Percentiles rank a stretch among this genome's conserved stretches.
phyloP scores from a whole-genome alignment of 2,113 vertebrate species.

The Tinamus guttatus region DNA sequence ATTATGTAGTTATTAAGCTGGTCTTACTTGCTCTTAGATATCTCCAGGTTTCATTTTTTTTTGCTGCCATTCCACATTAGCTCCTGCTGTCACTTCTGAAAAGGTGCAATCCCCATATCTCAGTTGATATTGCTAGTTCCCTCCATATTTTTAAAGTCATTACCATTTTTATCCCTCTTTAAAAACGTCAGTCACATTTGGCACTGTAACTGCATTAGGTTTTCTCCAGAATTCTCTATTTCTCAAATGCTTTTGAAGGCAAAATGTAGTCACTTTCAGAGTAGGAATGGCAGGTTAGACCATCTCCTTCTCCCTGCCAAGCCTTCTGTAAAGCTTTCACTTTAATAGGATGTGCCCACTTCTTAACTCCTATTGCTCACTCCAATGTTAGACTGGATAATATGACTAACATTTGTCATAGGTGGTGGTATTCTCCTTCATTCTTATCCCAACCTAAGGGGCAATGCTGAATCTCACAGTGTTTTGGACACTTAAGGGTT shows the following conservation, averaged over 20 bases:
- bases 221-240: neutral
- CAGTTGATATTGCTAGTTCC: neutral
- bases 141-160: neutral
- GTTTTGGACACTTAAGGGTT: neutral
- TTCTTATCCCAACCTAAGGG: neutral
- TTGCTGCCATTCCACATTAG: neutral
- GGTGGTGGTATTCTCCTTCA: neutral
- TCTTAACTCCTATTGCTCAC: neutral
- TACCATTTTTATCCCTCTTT: neutral
- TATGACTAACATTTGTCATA: neutral
- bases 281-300: neutral
- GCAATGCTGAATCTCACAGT: neutral
- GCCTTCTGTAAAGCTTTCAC: neutral
- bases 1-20: neutral
- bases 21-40: neutral
- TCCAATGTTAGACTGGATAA: rapidly evolving
- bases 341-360: neutral
- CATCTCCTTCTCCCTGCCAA: neutral
- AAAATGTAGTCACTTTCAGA: neutral
- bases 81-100: neutral
- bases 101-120: neutral
- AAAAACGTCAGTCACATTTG: neutral
- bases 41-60: neutral
- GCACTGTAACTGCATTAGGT: neutral
- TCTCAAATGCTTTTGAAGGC: neutral